Evolutionary conservation across 2,113 vertebrate species (phyloP).

Genomic region (Lonchura striata): DNA sequence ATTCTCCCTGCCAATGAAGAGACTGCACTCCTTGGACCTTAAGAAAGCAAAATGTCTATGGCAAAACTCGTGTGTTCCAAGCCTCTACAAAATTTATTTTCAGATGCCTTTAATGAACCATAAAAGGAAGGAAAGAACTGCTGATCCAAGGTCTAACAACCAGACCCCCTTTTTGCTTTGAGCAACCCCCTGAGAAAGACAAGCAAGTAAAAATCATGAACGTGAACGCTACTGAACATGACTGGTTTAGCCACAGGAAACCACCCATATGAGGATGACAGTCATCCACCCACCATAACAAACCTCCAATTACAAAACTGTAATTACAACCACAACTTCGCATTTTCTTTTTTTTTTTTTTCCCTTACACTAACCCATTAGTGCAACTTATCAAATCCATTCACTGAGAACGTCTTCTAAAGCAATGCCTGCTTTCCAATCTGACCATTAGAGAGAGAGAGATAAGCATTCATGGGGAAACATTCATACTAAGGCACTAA

Average conservation of each 20-base stretch:
- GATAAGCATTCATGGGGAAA: not conserved
- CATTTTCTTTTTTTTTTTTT: not conserved
- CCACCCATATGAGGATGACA: not conserved
- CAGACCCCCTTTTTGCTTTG: not conserved
- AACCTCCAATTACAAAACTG: not conserved
- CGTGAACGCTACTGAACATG: not conserved
- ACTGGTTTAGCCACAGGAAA: not conserved
- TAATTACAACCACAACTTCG: not conserved
- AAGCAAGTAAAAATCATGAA: not conserved
- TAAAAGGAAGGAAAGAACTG: not conserved
- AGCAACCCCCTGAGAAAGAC: not conserved
- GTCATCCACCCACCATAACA: not conserved
- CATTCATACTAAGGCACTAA: not conserved
- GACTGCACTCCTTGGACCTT: not conserved
- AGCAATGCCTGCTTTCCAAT: not conserved
- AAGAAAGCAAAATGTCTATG: not conserved
- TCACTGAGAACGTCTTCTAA: not conserved
- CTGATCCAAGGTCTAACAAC: not conserved
- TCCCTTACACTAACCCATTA: not conserved
- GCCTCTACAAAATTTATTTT: not conserved
- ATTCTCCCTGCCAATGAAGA: not conserved
- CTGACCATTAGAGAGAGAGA: rapidly evolving
- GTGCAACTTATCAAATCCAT: not conserved
- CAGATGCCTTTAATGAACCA: not conserved
- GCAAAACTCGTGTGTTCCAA: not conserved